Conservation (phyloP, 2,113 vertebrate species). For the Atlantisia rogersi region DNA sequence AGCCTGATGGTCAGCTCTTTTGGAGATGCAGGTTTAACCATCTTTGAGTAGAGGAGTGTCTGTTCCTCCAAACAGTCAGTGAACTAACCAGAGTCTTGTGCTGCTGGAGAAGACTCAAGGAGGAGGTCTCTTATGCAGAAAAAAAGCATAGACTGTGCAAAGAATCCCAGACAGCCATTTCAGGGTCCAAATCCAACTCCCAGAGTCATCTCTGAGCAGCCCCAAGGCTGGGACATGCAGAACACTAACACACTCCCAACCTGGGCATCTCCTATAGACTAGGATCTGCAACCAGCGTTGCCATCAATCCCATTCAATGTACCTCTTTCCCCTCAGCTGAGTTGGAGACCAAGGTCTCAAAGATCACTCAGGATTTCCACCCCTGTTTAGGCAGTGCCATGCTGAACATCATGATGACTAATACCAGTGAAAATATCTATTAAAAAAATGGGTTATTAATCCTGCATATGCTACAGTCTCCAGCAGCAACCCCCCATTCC, state of each 20-base stretch:
- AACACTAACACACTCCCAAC: neutral
- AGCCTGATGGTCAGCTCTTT: neutral
- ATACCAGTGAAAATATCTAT: neutral
- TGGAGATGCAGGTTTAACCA: neutral
- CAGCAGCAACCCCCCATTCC: neutral
- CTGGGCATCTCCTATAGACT: neutral
- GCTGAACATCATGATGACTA: neutral
- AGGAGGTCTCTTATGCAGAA: neutral
- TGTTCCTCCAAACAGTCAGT: neutral
- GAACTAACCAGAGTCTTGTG: neutral
- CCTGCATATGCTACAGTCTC: neutral
- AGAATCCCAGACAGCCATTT: neutral
- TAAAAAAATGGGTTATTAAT: fast-evolving
- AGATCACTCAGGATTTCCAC: neutral
- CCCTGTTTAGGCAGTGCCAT: neutral
- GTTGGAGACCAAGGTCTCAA: neutral
- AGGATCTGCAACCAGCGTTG: neutral
- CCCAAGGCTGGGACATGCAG: neutral
- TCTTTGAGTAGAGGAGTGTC: neutral
- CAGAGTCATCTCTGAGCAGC: neutral
- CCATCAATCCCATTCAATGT: neutral
- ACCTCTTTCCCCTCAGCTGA: neutral
- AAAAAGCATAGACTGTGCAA: neutral
- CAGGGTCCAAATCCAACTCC: neutral
- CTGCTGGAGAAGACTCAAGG: neutral